Evolutionary conservation across 1,140 invertebrate genomes (phyloP).

Genomic region (Armadillidium nasatum): DNA sequence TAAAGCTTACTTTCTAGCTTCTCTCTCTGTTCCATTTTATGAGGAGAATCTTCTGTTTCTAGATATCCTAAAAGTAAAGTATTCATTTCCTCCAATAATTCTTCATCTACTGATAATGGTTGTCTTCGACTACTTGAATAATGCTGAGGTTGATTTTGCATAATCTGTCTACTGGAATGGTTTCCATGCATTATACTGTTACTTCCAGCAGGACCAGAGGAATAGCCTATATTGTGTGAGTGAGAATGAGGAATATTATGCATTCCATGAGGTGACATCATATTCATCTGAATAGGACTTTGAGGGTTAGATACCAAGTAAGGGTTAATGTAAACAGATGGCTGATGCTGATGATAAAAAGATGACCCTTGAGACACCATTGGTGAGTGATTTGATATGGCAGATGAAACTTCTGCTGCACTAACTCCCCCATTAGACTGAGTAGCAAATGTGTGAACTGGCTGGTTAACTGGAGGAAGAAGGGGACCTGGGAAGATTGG

Average conservation of each 20-base stretch:
- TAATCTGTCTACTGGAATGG: constrained; percentile 29
- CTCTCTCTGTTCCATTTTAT: constrained; percentile 65
- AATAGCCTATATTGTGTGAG: constrained; percentile 27
- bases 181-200: constrained; percentile 19
- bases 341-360: constrained; percentile 26
- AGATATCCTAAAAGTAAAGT: constrained; percentile 68
- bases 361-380: constrained; percentile 38
- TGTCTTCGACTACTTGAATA: not conserved
- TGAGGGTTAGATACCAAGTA: constrained; percentile 27
- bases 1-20: constrained; percentile 64
- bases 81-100: constrained; percentile 55
- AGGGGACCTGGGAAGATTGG: constrained; percentile 34
- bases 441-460: constrained; percentile 2
- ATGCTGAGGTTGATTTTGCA: not conserved
- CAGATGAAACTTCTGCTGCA: constrained; percentile 26
- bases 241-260: constrained; percentile 32
- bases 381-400: constrained; percentile 32
- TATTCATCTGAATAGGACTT: constrained; percentile 7
- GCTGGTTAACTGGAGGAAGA: constrained; percentile 33
- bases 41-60: constrained; percentile 67
- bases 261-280: constrained; percentile 26
- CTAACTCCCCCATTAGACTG: constrained; percentile 10
- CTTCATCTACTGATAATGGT: constrained; percentile 39
- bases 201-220: constrained; percentile 6
- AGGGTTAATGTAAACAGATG: constrained; percentile 39